phyloP scores from a whole-genome alignment of 2,888 invertebrate genomes.

The Nudaria mundana region DNA sequence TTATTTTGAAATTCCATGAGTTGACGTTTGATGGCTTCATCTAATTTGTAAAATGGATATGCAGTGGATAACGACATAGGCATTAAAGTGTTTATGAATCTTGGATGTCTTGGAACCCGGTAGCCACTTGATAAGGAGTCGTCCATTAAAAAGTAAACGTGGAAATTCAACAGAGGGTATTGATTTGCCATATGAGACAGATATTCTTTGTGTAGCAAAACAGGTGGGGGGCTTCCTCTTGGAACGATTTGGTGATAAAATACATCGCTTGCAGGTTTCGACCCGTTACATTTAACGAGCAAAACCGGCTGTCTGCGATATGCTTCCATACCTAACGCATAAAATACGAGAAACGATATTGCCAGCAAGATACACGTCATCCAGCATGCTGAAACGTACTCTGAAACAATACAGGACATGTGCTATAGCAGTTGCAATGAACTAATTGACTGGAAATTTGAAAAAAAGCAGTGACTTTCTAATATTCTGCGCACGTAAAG shows the following conservation, averaged over 20 bases:
- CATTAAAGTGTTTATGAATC: conserved; percentile 45
- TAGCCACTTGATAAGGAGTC: conserved; percentile 42
- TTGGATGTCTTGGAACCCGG: conserved; percentile 35
- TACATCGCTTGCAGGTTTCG: conserved; percentile 52
- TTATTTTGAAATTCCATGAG: conserved; percentile 48
- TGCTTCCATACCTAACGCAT: conserved; percentile 53
- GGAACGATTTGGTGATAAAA: conserved; percentile 58
- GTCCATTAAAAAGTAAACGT: conserved; percentile 61
- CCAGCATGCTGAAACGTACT: conserved; percentile 67
- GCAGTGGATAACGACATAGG: conserved; percentile 30
- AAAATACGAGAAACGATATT: conserved; percentile 61
- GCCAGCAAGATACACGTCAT: conserved; percentile 62
- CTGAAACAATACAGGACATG: conserved; percentile 43
- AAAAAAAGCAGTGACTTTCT: no score
- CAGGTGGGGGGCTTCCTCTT: conserved; percentile 40
- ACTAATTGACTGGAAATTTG: no score
- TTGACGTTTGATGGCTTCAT: conserved; percentile 42
- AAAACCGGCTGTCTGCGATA: conserved; percentile 51
- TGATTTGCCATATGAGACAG: conserved; percentile 50
- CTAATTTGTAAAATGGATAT: conserved; percentile 28
- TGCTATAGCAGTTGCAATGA: background rate
- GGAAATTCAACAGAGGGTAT: conserved; percentile 54
- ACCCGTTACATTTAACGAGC: conserved; percentile 46
- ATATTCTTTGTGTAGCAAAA: conserved; percentile 50
- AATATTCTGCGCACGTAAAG: no score